These are phyloP conservation scores for Sitophilus oryzae DNA, from an alignment of 1,140 invertebrate genomes.

Conservation along the genomic window DNA sequence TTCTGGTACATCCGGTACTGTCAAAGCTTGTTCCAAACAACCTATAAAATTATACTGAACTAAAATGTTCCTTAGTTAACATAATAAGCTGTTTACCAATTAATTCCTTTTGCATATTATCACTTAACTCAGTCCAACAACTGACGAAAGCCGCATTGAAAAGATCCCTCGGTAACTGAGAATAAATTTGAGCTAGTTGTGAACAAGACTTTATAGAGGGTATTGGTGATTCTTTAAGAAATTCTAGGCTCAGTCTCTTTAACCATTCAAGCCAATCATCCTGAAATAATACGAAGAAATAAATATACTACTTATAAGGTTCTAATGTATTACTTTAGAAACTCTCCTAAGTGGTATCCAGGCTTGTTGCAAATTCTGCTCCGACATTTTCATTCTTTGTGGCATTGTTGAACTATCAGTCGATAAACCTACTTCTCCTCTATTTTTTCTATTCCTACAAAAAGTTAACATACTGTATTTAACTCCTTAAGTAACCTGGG, in stretches of 20 bases:
- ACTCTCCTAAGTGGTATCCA: conserved; percentile 86
- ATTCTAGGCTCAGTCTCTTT: conserved; percentile 79
- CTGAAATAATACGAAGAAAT: conserved; percentile 8
- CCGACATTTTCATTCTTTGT: conserved; percentile 75
- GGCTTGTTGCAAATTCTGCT: conserved; percentile 76
- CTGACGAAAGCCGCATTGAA: conserved; percentile 99
- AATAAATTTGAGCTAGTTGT: conserved; percentile 88
- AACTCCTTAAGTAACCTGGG: too few species aligned
- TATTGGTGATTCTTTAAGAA: conserved; percentile 93
- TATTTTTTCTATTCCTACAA: conserved; percentile 48
- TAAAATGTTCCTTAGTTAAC: not conserved
- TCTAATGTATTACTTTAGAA: conserved; percentile 56
- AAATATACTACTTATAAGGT: not conserved
- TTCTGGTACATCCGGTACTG: conserved; percentile 90
- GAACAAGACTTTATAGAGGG: conserved; percentile 87
- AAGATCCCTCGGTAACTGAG: conserved; percentile 86
- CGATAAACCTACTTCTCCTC: conserved; percentile 55
- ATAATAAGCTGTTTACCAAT: conserved; percentile 46
- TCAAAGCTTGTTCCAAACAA: conserved; percentile 83
- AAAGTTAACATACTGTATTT: too few species aligned
- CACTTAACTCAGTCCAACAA: conserved; percentile 93
- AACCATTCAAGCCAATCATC: conserved; percentile 99
- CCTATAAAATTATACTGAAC: conserved; percentile 29
- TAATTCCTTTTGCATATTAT: conserved; percentile 77
- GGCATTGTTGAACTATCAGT: conserved; percentile 61